A percentile compares a stretch with the other conserved stretches of the same genome.
These are phyloP conservation scores for Sebastes variabilis DNA, from an alignment of 2,797 vertebrate genomes.

Conservation along the genomic window DNA sequence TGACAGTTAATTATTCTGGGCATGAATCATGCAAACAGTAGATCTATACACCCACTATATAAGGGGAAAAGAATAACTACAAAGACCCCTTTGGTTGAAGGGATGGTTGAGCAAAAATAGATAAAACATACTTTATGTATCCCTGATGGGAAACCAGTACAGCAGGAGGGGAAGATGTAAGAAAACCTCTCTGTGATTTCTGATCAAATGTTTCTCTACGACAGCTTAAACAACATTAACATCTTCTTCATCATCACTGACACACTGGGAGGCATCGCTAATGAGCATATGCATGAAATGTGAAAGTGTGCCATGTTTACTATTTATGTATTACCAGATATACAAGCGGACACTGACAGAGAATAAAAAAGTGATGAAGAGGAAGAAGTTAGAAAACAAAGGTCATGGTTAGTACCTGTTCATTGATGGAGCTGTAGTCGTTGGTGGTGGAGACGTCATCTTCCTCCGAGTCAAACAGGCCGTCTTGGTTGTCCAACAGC, in stretches of 20 bases:
- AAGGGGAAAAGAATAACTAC: background rate
- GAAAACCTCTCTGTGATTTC: background rate
- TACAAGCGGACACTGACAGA: background rate
- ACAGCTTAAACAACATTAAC: background rate
- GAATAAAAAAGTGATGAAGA: background rate
- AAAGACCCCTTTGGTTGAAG: background rate
- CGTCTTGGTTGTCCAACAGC: constrained; percentile 95
- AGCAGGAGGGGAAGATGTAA: background rate
- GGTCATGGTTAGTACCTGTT: constrained; percentile 83
- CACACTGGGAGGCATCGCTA: background rate
- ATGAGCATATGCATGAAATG: background rate
- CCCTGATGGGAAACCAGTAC: background rate
- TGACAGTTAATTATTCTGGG: background rate
- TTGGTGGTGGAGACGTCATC: constrained; percentile 95
- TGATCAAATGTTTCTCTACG: background rate
- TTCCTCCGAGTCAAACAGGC: constrained; percentile 95
- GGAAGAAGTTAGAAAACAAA: background rate
- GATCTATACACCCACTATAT: background rate
- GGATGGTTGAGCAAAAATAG: background rate
- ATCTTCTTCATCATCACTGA: background rate
- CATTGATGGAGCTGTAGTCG: constrained; percentile 96
- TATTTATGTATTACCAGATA: background rate
- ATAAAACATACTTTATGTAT: constrained; percentile 5
- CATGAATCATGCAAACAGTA: background rate
- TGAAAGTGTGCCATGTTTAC: background rate